Percentiles rank a stretch among this genome's conserved stretches.
phyloP scores from a whole-genome alignment of 2,797 vertebrate genomes.

The Pseudomugil gertrudae region DNA sequence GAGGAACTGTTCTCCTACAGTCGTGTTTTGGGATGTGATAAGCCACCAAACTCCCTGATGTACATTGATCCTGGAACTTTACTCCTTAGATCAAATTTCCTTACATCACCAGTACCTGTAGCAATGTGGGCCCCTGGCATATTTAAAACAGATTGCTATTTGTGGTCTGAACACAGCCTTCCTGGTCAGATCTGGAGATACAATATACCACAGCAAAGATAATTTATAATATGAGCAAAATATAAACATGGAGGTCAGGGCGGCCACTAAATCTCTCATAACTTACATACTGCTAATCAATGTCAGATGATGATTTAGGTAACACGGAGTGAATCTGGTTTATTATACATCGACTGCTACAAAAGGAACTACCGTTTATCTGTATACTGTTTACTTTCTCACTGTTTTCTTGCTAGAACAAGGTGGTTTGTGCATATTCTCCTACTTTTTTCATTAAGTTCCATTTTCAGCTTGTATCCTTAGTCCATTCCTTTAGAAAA shows the following conservation, averaged over 20 bases:
- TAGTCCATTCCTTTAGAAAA: constrained; percentile 1
- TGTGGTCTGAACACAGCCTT: constrained; percentile 41
- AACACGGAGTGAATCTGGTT: constrained; percentile 12
- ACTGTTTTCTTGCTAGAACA: not conserved
- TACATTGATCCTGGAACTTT: constrained; percentile 32
- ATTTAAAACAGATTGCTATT: constrained; percentile 53
- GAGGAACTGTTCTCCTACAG: constrained; percentile 14
- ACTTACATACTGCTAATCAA: constrained; percentile 56
- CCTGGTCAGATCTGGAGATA: constrained; percentile 45
- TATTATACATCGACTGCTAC: not conserved
- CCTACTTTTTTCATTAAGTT: not conserved
- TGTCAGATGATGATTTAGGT: constrained; percentile 48
- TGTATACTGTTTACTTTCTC: not conserved
- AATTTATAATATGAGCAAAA: constrained; percentile 55
- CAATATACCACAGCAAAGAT: constrained; percentile 49
- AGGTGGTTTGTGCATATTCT: not conserved
- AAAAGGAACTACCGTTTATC: constrained; percentile 6
- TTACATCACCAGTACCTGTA: constrained; percentile 61
- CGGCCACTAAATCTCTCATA: constrained; percentile 44
- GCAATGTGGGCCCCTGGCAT: constrained; percentile 22
- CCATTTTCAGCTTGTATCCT: not conserved
- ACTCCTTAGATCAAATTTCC: constrained; percentile 43
- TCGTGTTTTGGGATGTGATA: constrained; percentile 44
- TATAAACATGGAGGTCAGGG: constrained; percentile 64
- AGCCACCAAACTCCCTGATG: constrained; percentile 52